These are phyloP conservation scores for Crotophaga sulcirostris DNA, from an alignment of 2,113 vertebrate species.

Conservation along the genomic window DNA sequence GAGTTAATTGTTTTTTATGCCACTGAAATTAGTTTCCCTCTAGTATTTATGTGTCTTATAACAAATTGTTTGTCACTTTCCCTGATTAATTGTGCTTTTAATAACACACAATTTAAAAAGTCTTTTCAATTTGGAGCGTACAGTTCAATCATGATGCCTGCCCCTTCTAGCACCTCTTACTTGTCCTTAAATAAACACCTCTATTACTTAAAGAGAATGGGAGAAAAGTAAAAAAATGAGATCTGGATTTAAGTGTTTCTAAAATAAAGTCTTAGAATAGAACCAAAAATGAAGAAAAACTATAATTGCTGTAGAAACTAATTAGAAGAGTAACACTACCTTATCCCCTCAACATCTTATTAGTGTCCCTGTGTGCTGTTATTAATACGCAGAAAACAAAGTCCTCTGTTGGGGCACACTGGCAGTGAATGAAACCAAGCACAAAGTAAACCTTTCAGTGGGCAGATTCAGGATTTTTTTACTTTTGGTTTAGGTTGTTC, in stretches of 20 bases:
- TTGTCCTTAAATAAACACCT: constrained; percentile 21
- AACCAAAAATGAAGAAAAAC: background rate
- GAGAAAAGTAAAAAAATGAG: background rate
- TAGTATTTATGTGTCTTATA: constrained; percentile 64
- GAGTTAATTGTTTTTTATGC: constrained; percentile 48
- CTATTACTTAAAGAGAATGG: background rate
- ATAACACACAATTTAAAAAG: constrained; percentile 52
- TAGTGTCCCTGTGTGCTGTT: background rate
- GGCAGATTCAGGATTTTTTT: background rate
- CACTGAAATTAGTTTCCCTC: constrained; percentile 57
- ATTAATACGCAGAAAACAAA: background rate
- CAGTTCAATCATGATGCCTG: constrained; percentile 47
- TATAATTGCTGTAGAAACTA: background rate
- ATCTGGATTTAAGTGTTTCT: background rate
- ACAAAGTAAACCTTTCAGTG: background rate
- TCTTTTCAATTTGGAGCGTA: constrained; percentile 39
- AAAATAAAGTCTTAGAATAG: background rate
- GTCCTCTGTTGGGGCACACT: accelerated
- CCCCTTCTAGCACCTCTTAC: constrained; percentile 28
- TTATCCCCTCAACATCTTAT: background rate
- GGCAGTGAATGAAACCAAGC: background rate
- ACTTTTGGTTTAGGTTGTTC: background rate
- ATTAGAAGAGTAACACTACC: background rate
- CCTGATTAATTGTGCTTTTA: constrained; percentile 65
- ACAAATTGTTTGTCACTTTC: constrained; percentile 68